These are phyloP conservation scores for Naso thynnoides DNA, from an alignment of 2,797 vertebrate species.

Conservation along the genomic window DNA sequence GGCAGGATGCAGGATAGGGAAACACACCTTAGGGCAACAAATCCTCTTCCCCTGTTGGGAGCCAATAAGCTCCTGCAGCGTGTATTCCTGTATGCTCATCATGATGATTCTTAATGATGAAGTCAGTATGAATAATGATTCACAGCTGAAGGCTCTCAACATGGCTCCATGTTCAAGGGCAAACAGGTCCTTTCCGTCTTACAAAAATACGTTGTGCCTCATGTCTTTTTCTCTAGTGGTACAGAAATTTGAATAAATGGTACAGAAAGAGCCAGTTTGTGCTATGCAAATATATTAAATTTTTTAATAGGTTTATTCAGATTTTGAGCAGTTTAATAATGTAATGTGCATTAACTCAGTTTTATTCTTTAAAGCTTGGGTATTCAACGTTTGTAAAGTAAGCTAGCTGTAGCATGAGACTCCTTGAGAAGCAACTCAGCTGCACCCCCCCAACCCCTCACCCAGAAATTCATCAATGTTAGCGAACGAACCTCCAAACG, in stretches of 20 bases:
- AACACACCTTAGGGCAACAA: slow-evolving; percentile 49
- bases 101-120: slow-evolving; percentile 64
- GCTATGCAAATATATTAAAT: neutral
- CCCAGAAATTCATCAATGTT: too few species aligned
- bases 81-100: slow-evolving; percentile 57
- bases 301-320: neutral
- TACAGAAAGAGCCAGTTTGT: neutral
- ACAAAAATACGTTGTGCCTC: neutral
- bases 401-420: too few species aligned
- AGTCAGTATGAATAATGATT: slow-evolving; percentile 59
- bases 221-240: neutral
- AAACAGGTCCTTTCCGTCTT: slow-evolving; percentile 3
- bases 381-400: too few species aligned
- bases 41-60: slow-evolving; percentile 52
- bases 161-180: slow-evolving; percentile 50
- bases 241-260: slow-evolving; percentile 13
- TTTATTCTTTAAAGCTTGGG: too few species aligned
- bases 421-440: neutral
- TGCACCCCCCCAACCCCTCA: too few species aligned
- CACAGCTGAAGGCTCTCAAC: slow-evolving; percentile 62
- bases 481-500: too few species aligned
- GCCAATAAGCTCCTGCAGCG: slow-evolving; percentile 61
- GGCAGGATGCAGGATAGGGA: slow-evolving; percentile 27
- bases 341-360: neutral
- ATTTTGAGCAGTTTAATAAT: neutral